phyloP scores from a whole-genome alignment of 2,113 vertebrate species.

The Sorex araneus region DNA sequence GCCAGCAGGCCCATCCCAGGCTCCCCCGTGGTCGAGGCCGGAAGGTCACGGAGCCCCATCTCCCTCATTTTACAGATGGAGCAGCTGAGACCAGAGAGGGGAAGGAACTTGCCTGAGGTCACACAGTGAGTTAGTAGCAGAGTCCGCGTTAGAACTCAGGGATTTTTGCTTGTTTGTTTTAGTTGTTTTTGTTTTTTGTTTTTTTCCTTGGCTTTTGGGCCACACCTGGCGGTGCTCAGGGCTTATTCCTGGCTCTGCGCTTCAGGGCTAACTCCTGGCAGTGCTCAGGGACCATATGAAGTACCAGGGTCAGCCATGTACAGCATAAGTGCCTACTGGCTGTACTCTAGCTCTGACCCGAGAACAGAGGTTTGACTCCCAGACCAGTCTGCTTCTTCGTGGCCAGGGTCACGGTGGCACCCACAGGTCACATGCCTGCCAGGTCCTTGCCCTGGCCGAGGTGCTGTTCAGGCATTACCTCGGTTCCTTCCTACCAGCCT shows the following conservation, averaged over 20 bases:
- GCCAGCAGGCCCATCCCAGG: constrained; percentile 11
- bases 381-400: constrained; percentile 64
- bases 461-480: neutral
- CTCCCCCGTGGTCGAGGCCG: neutral
- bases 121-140: constrained; percentile 77
- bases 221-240: too few relatives aligned
- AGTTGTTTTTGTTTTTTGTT: too few relatives aligned
- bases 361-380: constrained; percentile 59
- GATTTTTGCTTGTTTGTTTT: too few relatives aligned
- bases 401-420: neutral
- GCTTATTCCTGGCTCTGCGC: too few relatives aligned
- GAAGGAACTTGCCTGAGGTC: constrained; percentile 77
- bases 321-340: too few relatives aligned
- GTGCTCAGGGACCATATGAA: too few relatives aligned
- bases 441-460: neutral
- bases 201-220: too few relatives aligned
- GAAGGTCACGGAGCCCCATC: constrained; percentile 56
- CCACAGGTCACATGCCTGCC: neutral
- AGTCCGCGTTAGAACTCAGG: constrained; percentile 4
- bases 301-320: too few relatives aligned
- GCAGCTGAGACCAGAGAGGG: constrained; percentile 81
- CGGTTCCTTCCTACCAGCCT: neutral
- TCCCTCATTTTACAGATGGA: constrained; percentile 80
- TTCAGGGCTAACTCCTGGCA: too few relatives aligned
- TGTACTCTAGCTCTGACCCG: too few relatives aligned